Evolutionary conservation across 1,140 invertebrate genomes (phyloP).

Genomic region (Piezodorus guildinii): DNA sequence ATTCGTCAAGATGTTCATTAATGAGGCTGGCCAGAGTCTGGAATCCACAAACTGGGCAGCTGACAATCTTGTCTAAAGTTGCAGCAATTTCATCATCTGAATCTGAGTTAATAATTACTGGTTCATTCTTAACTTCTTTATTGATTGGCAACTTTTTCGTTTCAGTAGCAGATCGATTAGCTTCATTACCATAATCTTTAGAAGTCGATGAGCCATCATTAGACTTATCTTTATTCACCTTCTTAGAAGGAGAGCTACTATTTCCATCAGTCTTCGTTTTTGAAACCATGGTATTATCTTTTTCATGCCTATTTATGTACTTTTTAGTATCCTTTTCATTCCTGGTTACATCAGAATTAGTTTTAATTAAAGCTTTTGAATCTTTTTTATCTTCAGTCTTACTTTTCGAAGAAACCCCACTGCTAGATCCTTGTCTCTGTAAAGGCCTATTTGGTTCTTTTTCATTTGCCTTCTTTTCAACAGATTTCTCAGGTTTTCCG

Average conservation of each 20-base stretch:
- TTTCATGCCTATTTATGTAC: background rate
- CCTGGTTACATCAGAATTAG: too few species aligned
- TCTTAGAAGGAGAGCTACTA: too few species aligned
- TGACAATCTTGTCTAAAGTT: background rate
- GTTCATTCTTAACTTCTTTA: background rate
- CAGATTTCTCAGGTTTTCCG: background rate
- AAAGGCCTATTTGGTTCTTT: too few species aligned
- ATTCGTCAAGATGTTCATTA: conserved; percentile 36
- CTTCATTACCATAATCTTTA: too few species aligned
- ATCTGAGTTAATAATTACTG: background rate
- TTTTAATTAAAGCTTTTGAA: too few species aligned
- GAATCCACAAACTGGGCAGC: conserved; percentile 10
- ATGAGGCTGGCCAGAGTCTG: conserved; percentile 29
- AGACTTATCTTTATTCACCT: too few species aligned
- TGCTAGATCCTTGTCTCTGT: background rate
- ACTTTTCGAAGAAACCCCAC: background rate
- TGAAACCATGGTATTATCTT: background rate
- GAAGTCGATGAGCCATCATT: too few species aligned
- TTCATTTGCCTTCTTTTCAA: too few species aligned
- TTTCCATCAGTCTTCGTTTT: too few species aligned
- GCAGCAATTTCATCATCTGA: background rate
- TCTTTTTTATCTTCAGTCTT: background rate
- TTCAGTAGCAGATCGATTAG: too few species aligned
- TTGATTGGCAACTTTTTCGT: too few species aligned
- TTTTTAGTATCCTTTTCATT: too few species aligned